These are phyloP conservation scores for Centropus unirufus DNA, from an alignment of 2,113 vertebrate genomes.

Conservation along the genomic window DNA sequence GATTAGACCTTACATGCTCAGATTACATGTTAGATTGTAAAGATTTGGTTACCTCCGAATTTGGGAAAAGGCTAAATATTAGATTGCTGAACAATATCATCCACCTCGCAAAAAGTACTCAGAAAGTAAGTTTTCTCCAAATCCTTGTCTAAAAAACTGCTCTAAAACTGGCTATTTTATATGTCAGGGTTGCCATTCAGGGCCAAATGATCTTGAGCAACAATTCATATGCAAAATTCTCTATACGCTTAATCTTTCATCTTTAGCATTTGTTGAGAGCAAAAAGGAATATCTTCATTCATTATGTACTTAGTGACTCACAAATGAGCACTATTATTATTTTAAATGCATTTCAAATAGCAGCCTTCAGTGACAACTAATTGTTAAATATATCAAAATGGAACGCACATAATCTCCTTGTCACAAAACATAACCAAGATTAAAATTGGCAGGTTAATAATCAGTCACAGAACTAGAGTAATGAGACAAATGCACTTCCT, in stretches of 20 bases:
- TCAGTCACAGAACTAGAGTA: conserved; percentile 4
- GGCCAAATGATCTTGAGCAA: background rate
- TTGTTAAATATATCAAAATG: conserved; percentile 36
- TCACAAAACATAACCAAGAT: conserved; percentile 10
- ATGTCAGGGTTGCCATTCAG: background rate
- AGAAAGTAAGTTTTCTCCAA: background rate
- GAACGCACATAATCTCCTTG: conserved; percentile 14
- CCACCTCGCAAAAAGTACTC: background rate
- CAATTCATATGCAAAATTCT: background rate
- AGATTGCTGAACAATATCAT: background rate
- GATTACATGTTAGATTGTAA: background rate
- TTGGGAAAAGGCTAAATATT: background rate
- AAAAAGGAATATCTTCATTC: conserved; percentile 7
- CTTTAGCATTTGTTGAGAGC: background rate
- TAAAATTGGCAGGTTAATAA: conserved; percentile 29
- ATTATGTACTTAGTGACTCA: background rate
- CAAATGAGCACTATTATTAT: background rate
- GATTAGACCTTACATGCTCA: background rate
- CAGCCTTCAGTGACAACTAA: conserved; percentile 13
- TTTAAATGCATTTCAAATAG: conserved; percentile 28
- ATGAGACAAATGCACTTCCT: conserved; percentile 22
- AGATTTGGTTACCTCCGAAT: background rate
- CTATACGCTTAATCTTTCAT: background rate
- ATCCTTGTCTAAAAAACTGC: background rate
- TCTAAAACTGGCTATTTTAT: background rate